Conservation (phyloP, 92 coral and sea anemone species). For the Heteractis magnifica region DNA sequence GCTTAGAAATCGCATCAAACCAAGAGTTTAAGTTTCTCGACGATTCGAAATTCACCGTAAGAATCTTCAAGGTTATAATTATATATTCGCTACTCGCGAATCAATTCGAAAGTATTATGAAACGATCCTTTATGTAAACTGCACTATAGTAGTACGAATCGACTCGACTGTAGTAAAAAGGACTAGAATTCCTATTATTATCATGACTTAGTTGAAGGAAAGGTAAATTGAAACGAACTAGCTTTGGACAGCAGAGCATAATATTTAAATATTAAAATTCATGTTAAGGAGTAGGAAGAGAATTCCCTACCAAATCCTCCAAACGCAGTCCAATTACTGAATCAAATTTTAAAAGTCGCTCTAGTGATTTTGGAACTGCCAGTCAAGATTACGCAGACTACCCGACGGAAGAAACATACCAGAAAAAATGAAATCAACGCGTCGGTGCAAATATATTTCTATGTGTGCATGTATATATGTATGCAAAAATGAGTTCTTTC, state of each 20-base stretch:
- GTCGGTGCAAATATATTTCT: constrained; percentile 11
- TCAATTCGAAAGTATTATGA: background rate
- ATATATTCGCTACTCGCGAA: background rate
- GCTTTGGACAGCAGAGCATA: constrained; percentile 53
- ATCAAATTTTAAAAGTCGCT: constrained; percentile 23
- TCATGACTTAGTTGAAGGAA: background rate
- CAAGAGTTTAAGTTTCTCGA: background rate
- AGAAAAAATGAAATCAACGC: background rate
- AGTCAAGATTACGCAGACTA: constrained; percentile 4
- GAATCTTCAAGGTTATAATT: constrained; percentile 14
- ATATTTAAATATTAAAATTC: constrained; percentile 89
- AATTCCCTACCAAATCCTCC: constrained; percentile 54
- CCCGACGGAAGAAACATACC: constrained; percentile 11
- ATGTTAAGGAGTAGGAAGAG: constrained; percentile 65
- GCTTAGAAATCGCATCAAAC: background rate
- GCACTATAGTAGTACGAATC: background rate
- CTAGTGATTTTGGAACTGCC: constrained; percentile 24
- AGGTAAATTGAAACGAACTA: constrained; percentile 5
- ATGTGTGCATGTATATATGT: constrained; percentile 30
- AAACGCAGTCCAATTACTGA: constrained; percentile 16
- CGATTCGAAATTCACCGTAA: constrained; percentile 8
- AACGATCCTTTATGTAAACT: background rate
- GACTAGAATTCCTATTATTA: background rate
- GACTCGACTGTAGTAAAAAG: background rate
- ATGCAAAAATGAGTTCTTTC: constrained; percentile 25